Evolutionary conservation across 2,888 invertebrate genomes (phyloP).

Genomic region (Ennomos fuscantarius): DNA sequence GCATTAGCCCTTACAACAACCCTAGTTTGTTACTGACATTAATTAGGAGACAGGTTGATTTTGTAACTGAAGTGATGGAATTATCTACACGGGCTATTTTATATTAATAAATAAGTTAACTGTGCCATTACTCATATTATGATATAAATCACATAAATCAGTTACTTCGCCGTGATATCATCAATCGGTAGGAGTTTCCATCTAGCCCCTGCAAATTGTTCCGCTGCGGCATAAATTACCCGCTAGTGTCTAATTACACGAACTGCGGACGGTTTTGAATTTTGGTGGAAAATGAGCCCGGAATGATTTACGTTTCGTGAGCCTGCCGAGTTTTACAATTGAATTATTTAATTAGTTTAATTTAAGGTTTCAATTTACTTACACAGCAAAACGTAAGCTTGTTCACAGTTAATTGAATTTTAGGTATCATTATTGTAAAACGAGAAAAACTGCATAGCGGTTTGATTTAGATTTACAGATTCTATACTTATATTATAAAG

Average conservation of each 20-base stretch:
- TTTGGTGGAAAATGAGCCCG: constrained; percentile 35
- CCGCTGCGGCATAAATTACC: constrained; percentile 25
- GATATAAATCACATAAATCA: too few species aligned
- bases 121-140: too few species aligned
- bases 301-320: constrained; percentile 37
- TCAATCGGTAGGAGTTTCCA: constrained; percentile 10
- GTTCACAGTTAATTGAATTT: neutral
- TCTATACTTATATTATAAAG: too few species aligned
- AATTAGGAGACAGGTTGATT: constrained; percentile 39
- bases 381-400: neutral
- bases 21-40: constrained; percentile 56
- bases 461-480: too few species aligned
- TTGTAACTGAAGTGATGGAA: neutral
- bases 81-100: too few species aligned
- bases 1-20: constrained; percentile 62
- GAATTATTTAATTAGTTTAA: constrained; percentile 23
- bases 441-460: too few species aligned
- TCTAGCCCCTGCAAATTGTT: constrained; percentile 21
- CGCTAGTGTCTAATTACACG: constrained; percentile 42
- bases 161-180: constrained; percentile 3
- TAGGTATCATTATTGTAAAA: neutral
- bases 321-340: constrained; percentile 30
- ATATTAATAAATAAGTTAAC: too few species aligned
- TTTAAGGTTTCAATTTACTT: constrained; percentile 26
- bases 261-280: constrained; percentile 38